A percentile compares a stretch with the other conserved stretches of the same genome.
Conservation (phyloP, 1,140 invertebrate species). For the Calycopis cecrops region DNA sequence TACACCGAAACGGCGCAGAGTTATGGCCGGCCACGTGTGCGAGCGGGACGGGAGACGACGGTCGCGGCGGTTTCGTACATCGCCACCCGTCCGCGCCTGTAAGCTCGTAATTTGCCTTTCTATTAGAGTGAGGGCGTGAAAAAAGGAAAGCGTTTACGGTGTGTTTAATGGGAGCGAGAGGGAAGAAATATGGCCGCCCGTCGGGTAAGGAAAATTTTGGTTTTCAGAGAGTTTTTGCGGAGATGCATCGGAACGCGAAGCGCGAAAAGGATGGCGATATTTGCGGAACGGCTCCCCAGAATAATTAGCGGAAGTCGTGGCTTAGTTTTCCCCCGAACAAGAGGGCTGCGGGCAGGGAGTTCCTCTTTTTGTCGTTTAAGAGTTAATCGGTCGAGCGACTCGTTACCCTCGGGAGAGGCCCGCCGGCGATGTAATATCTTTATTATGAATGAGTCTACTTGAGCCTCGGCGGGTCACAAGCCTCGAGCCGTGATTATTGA, state of each 20-base stretch:
- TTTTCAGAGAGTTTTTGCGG: conserved; percentile 70
- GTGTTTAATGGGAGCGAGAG: conserved; percentile 73
- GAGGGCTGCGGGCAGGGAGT: conserved; percentile 59
- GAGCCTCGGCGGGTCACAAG: conserved; percentile 49
- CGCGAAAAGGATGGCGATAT: conserved; percentile 59
- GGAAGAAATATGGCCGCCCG: conserved; percentile 72
- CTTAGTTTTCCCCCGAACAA: conserved; percentile 63
- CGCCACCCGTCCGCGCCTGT: conserved; percentile 71
- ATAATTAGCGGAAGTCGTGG: conserved; percentile 73
- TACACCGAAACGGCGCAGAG: conserved; percentile 42
- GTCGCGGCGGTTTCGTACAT: conserved; percentile 66
- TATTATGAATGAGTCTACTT: conserved; percentile 59
- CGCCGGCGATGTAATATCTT: conserved; percentile 65
- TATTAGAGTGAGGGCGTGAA: conserved; percentile 75
- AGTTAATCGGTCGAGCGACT: conserved; percentile 71
- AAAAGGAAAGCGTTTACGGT: conserved; percentile 75
- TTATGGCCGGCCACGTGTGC: conserved; percentile 38
- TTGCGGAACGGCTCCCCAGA: conserved; percentile 55
- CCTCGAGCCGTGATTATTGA: conserved; percentile 69
- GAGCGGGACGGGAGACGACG: conserved; percentile 50
- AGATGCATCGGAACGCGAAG: conserved; percentile 64
- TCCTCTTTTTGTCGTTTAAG: conserved; percentile 73
- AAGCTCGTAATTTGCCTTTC: conserved; percentile 75
- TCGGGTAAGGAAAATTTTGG: conserved; percentile 71
- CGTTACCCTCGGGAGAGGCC: conserved; percentile 64